These are phyloP conservation scores for Cirrhinus molitorella DNA, from an alignment of 2,797 vertebrate genomes.

Conservation along the genomic window DNA sequence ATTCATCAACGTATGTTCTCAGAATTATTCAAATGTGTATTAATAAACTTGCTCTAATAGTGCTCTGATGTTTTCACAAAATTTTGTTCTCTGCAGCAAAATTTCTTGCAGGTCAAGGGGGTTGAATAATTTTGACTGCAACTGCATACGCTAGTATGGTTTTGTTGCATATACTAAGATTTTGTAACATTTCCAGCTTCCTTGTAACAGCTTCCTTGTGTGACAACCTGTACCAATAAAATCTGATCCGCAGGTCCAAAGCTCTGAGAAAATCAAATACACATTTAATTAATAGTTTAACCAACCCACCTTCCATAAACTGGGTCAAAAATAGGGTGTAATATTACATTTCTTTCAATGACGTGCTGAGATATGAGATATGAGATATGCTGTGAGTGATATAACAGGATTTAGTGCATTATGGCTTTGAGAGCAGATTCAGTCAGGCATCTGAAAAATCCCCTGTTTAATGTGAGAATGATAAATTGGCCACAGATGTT, in stretches of 20 bases:
- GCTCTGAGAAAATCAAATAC: conserved; percentile 65
- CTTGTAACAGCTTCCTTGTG: too few relatives aligned
- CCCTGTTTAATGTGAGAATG: conserved; percentile 53
- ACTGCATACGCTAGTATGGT: too few relatives aligned
- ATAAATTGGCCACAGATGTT: conserved; percentile 65
- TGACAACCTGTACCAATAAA: not conserved
- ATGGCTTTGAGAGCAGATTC: conserved; percentile 36
- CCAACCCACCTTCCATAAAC: conserved; percentile 44
- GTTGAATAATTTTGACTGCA: too few relatives aligned
- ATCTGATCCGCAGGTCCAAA: conserved; percentile 59
- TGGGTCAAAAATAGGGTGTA: conserved; percentile 55
- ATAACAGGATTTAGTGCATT: conserved; percentile 54
- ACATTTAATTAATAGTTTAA: conserved; percentile 47
- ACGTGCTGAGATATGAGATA: conserved; percentile 54
- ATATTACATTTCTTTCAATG: conserved; percentile 65
- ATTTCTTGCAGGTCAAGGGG: too few relatives aligned
- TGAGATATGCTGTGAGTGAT: conserved; percentile 56
- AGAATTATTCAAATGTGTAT: too few relatives aligned
- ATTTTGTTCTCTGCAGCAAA: too few relatives aligned
- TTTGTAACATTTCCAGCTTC: not conserved
- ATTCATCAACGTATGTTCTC: too few relatives aligned
- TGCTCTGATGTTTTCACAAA: not conserved
- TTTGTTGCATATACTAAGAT: too few relatives aligned
- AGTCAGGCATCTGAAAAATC: conserved; percentile 57
- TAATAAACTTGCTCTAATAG: not conserved